Evolutionary conservation across 2,888 invertebrate genomes (phyloP).

Genomic region (Dexiosoma caninum): DNA sequence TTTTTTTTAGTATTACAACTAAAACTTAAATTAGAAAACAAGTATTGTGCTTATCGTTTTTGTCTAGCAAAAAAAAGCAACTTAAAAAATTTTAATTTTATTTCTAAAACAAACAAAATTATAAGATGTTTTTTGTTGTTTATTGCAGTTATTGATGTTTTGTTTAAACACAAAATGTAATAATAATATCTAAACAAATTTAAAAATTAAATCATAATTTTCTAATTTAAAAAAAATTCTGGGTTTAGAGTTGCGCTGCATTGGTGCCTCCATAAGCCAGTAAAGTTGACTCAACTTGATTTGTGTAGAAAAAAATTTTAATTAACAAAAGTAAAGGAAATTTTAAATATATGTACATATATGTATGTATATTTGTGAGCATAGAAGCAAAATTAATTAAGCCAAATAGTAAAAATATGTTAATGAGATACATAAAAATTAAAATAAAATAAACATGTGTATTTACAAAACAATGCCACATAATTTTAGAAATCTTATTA

Average conservation of each 20-base stretch:
- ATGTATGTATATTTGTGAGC: no score
- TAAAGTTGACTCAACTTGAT: conserved; percentile 56
- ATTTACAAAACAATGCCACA: no score
- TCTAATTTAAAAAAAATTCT: conserved; percentile 39
- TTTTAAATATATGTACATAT: no score
- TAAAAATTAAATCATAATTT: conserved; percentile 37
- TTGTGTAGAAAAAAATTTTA: conserved; percentile 19
- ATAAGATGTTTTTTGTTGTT: neutral
- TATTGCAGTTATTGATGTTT: conserved; percentile 5
- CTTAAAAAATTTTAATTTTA: neutral
- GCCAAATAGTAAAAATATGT: no score
- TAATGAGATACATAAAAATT: no score
- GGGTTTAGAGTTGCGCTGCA: conserved; percentile 60
- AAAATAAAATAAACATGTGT: no score
- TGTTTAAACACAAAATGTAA: conserved; percentile 35
- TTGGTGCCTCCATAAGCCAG: conserved; percentile 61
- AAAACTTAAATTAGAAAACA: conserved; percentile 32
- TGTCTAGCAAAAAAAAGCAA: conserved; percentile 19
- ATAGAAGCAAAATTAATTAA: no score
- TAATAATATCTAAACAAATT: conserved; percentile 37
- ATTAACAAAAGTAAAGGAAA: no score
- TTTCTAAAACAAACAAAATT: neutral
- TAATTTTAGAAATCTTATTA: no score
- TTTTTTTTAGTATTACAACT: conserved; percentile 21
- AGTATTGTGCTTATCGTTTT: conserved; percentile 12